These are phyloP conservation scores for Agrotis exclamationis DNA, from an alignment of 2,888 invertebrate species.

Conservation along the genomic window DNA sequence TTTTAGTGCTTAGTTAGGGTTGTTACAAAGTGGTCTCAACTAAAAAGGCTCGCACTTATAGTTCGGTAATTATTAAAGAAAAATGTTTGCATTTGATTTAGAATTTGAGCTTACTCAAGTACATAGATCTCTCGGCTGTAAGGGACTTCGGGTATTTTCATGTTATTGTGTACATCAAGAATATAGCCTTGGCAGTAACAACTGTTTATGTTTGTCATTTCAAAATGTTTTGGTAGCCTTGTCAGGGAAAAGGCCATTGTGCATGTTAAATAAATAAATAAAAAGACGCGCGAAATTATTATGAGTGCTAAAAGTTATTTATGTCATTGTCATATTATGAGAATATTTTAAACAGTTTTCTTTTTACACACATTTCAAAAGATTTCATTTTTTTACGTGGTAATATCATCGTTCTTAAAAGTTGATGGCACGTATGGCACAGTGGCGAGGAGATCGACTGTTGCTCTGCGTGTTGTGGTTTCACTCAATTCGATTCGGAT, in stretches of 20 bases:
- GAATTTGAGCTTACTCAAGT: neutral
- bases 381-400: too few relatives aligned
- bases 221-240: slow-evolving; percentile 37
- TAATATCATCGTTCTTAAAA: too few relatives aligned
- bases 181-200: slow-evolving; percentile 18
- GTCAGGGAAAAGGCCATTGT: slow-evolving; percentile 10
- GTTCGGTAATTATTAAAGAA: too few relatives aligned
- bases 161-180: neutral
- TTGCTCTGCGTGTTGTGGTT: too few relatives aligned
- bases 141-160: neutral
- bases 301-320: slow-evolving; percentile 8
- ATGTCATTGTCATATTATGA: slow-evolving; percentile 23
- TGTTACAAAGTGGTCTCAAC: too few relatives aligned
- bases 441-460: too few relatives aligned
- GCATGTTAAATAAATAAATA: slow-evolving; percentile 25
- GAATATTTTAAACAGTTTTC: slow-evolving; percentile 1
- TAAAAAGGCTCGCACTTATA: too few relatives aligned
- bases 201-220: neutral
- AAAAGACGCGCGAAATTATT: slow-evolving; percentile 15
- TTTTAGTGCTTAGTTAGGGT: too few relatives aligned
- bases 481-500: too few relatives aligned
- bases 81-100: neutral
- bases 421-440: too few relatives aligned
- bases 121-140: too few relatives aligned
- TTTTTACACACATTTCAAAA: slow-evolving; percentile 5